Conservation (phyloP, 1,140 invertebrate genomes). For the Lerema accius region DNA sequence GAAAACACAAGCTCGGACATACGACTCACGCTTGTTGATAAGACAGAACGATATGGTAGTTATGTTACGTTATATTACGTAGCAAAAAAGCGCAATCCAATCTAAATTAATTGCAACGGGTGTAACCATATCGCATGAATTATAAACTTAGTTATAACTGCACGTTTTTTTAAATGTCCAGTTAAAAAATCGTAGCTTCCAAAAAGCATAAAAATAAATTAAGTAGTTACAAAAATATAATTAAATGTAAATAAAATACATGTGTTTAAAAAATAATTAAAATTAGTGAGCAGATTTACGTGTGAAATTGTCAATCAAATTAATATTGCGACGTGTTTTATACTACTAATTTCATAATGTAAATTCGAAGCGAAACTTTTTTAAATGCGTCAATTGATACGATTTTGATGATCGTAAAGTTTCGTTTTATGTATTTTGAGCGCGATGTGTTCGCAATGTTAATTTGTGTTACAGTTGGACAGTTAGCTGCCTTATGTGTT, state of each 20-base stretch:
- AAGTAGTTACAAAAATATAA: too few species aligned
- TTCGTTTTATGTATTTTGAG: conserved; percentile 25
- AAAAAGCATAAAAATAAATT: too few species aligned
- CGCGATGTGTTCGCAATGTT: conserved; percentile 30
- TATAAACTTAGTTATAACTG: too few species aligned
- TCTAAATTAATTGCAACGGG: conserved; percentile 14
- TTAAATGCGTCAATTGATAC: not conserved
- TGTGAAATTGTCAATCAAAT: too few species aligned
- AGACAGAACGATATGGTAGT: conserved; percentile 17
- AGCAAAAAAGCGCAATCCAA: conserved; percentile 20
- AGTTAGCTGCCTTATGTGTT: conserved; percentile 43
- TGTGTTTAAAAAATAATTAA: too few species aligned
- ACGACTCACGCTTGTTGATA: conserved; percentile 4
- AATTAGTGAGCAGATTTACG: too few species aligned
- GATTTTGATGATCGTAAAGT: conserved; percentile 35
- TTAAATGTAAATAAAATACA: too few species aligned
- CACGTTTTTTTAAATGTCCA: too few species aligned
- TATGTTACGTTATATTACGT: conserved; percentile 2
- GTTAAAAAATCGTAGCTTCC: too few species aligned
- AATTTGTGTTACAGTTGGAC: conserved; percentile 35
- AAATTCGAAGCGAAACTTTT: not conserved
- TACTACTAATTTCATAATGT: too few species aligned
- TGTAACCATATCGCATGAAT: not conserved
- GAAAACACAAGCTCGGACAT: conserved; percentile 18
- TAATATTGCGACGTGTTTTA: too few species aligned